These are phyloP conservation scores for Babylonia areolata DNA, from an alignment of 1,140 invertebrate species.

Conservation along the genomic window DNA sequence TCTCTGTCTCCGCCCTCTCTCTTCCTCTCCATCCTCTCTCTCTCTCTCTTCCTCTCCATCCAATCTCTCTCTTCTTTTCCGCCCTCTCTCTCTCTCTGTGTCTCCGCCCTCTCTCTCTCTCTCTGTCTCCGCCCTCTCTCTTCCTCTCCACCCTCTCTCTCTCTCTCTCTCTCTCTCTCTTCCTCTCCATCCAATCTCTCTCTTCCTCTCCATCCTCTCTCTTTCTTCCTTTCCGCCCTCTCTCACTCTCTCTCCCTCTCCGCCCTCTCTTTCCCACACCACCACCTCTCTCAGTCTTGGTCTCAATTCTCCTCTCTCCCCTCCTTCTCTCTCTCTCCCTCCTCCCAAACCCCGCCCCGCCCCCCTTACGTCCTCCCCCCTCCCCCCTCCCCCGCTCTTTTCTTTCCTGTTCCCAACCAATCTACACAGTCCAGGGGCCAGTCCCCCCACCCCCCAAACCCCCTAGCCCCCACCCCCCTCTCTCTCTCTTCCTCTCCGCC, in stretches of 20 bases:
- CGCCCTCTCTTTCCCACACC: too few species aligned
- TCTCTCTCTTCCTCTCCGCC: too few species aligned
- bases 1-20: not conserved
- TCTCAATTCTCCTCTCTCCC: not conserved
- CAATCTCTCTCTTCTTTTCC: not conserved
- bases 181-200: too few species aligned
- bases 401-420: too few species aligned
- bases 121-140: not conserved
- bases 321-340: not conserved
- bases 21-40: not conserved
- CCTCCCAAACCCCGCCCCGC: too few species aligned
- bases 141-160: not conserved
- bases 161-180: not conserved
- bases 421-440: too few species aligned
- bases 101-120: not conserved
- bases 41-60: not conserved
- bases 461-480: too few species aligned
- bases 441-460: too few species aligned
- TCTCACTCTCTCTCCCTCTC: too few species aligned
- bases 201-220: too few species aligned
- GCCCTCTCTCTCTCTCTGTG: not conserved
- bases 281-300: too few species aligned
- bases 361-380: not conserved
- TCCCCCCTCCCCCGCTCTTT: not conserved
- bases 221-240: too few species aligned